Evolutionary conservation across 2,888 invertebrate species (phyloP).

Genomic region (Myathropa florea): DNA sequence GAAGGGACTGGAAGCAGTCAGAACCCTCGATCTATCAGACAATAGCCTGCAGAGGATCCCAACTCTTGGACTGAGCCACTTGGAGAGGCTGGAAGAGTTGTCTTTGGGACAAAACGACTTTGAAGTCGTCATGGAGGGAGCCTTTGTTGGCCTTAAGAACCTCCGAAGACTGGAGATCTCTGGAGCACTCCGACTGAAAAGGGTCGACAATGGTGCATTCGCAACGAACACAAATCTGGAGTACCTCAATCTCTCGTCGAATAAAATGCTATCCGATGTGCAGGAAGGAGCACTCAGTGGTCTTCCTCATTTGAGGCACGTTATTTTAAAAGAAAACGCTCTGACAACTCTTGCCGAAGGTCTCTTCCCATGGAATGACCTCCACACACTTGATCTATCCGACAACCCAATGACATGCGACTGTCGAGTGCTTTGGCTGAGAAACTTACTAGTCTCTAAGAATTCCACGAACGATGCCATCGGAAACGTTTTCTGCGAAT

Average conservation of each 20-base stretch:
- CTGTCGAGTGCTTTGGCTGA: slow-evolving; percentile 90
- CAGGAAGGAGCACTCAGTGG: slow-evolving; percentile 90
- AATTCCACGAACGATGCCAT: slow-evolving; percentile 78
- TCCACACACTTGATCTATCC: slow-evolving; percentile 88
- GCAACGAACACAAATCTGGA: slow-evolving; percentile 91
- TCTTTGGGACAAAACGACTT: slow-evolving; percentile 92
- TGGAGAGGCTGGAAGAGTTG: slow-evolving; percentile 89
- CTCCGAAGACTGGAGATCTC: slow-evolving; percentile 89
- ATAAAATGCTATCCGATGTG: slow-evolving; percentile 87
- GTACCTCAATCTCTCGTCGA: slow-evolving; percentile 87
- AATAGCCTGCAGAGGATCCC: slow-evolving; percentile 89
- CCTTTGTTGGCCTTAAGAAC: slow-evolving; percentile 90
- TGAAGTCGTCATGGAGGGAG: slow-evolving; percentile 85
- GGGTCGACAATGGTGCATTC: slow-evolving; percentile 89
- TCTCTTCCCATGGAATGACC: slow-evolving; percentile 89
- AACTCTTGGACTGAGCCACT: slow-evolving; percentile 86
- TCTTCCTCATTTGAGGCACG: slow-evolving; percentile 88
- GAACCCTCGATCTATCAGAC: slow-evolving; percentile 89
- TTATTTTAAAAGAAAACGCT: slow-evolving; percentile 90
- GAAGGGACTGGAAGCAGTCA: slow-evolving; percentile 87
- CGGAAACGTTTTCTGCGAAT: slow-evolving; percentile 84
- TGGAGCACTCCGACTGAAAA: slow-evolving; percentile 87
- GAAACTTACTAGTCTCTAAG: slow-evolving; percentile 83
- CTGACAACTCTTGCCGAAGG: slow-evolving; percentile 89
- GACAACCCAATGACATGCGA: slow-evolving; percentile 92